Conservation (phyloP, 2,888 invertebrate genomes). For the Drosophila eohydei region DNA sequence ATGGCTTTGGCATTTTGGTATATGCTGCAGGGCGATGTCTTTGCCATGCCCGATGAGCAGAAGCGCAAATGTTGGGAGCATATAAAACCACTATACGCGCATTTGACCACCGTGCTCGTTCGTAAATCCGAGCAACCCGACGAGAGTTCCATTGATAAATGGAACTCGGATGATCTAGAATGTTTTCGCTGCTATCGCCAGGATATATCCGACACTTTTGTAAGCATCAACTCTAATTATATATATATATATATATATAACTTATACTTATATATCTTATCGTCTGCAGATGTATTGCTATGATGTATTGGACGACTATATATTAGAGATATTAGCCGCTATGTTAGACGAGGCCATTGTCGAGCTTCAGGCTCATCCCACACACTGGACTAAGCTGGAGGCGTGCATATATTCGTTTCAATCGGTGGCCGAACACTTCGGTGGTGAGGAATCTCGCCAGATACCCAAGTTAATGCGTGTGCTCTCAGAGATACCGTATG, state of each 20-base stretch:
- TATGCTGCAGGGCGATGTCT: slow-evolving; percentile 88
- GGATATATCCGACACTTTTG: slow-evolving; percentile 93
- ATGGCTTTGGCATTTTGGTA: slow-evolving; percentile 97
- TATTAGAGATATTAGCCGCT: slow-evolving; percentile 89
- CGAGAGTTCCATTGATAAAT: slow-evolving; percentile 86
- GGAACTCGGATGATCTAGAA: slow-evolving; percentile 93
- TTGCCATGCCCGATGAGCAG: slow-evolving; percentile 81
- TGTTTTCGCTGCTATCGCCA: slow-evolving; percentile 94
- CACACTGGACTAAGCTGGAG: slow-evolving; percentile 87
- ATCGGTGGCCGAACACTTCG: slow-evolving; percentile 88
- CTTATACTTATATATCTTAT: not conserved
- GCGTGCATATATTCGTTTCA: slow-evolving; percentile 89
- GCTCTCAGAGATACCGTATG: slow-evolving; percentile 88
- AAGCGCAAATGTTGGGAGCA: slow-evolving; percentile 84
- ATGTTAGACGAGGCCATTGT: slow-evolving; percentile 87
- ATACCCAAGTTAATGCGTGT: slow-evolving; percentile 87
- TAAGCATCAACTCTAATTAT: slow-evolving; percentile 81
- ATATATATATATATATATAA: not conserved
- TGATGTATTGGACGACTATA: slow-evolving; percentile 90
- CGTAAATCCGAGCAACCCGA: slow-evolving; percentile 92
- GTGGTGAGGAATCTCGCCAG: slow-evolving; percentile 86
- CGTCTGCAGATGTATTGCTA: slow-evolving; percentile 92
- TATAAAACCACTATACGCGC: slow-evolving; percentile 92
- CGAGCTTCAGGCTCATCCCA: slow-evolving; percentile 83
- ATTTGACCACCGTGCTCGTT: slow-evolving; percentile 91